Evolutionary conservation across 2,113 vertebrate genomes (phyloP), one percentile per base, ranked within the genome.

Genomic region (Malurus melanocephalus): DNA sequence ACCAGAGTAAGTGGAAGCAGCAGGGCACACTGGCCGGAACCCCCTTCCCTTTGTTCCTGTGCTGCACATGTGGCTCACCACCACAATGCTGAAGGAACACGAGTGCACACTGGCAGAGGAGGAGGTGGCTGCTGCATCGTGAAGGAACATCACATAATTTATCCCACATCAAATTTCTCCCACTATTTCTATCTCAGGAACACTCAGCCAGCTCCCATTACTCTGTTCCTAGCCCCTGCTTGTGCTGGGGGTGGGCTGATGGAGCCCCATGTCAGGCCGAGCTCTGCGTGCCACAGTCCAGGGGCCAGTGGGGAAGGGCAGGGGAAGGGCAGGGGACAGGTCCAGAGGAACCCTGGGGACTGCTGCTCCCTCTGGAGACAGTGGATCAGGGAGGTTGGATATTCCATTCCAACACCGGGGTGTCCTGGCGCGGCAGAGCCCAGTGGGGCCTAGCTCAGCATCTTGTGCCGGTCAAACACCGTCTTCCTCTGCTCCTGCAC

Each of bases 401-500:
- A 49, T 75, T 88, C 52, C 83, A 74, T 60, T 55, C 82, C 40
- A 65, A 33, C 38, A 9, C 38, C 20, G 18, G 53, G 17, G 26
- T 38, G 61, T 80, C 61, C 86, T 23, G 72, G 43, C 30, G 64
- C 7, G 0, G 3, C 51, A 12, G 2, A 4, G 57, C 33, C 26
- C 4, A 5, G 51, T 27, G 10, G 13, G 46, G 17, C 94, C 97
- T 98, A 99, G 96, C 99, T 99, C 46, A 99, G 98, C 98, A 99
- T 98, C 97, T 99, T 99, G 96, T 99, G 99, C 42, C 99, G 98
- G 85, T 99, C 99, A 3, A 99, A 99, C 51, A 99, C 99, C 0
- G 99, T 99, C 97, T 98, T 99, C 89, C 99, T 97, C 94, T 99
- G 99, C 88, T 99, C 99, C 97, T 99, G 98, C 90, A 99, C 99